Evolutionary conservation across 2,888 invertebrate species (phyloP).

Genomic region (Gymnosoma rotundatum): DNA sequence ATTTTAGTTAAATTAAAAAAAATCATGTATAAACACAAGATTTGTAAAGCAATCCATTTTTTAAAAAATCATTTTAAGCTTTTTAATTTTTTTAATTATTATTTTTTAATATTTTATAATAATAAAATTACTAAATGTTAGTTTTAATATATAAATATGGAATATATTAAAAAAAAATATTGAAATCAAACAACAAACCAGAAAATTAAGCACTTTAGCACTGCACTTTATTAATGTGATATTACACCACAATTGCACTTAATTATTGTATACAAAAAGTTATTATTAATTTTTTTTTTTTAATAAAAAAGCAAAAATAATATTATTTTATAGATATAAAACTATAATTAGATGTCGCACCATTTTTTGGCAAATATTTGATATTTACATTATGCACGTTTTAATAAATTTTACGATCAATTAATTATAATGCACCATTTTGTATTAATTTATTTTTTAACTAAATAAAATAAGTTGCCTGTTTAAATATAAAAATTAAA

Average conservation of each 20-base stretch:
- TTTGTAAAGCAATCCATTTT: no score
- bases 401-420: slow-evolving; percentile 1
- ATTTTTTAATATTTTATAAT: no score
- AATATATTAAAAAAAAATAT: background rate
- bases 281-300: slow-evolving; percentile 38
- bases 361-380: slow-evolving; percentile 55
- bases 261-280: slow-evolving; percentile 55
- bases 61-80: no score
- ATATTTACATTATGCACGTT: slow-evolving; percentile 39
- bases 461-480: slow-evolving; percentile 15
- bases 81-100: no score
- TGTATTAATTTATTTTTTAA: background rate
- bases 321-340: slow-evolving; percentile 6
- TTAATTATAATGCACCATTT: slow-evolving; percentile 51
- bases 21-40: no score
- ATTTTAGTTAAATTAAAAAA: no score
- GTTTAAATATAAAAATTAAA: slow-evolving; percentile 1
- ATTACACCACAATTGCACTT: slow-evolving; percentile 72
- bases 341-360: slow-evolving; percentile 28
- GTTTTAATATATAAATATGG: no score
- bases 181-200: slow-evolving; percentile 4
- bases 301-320: slow-evolving; percentile 16
- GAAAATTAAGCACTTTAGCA: slow-evolving; percentile 63
- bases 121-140: no score
- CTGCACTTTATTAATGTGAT: slow-evolving; percentile 72